Evolutionary conservation across 2,113 vertebrate species (phyloP).

Genomic region (Nycticryphes semicollaris): DNA sequence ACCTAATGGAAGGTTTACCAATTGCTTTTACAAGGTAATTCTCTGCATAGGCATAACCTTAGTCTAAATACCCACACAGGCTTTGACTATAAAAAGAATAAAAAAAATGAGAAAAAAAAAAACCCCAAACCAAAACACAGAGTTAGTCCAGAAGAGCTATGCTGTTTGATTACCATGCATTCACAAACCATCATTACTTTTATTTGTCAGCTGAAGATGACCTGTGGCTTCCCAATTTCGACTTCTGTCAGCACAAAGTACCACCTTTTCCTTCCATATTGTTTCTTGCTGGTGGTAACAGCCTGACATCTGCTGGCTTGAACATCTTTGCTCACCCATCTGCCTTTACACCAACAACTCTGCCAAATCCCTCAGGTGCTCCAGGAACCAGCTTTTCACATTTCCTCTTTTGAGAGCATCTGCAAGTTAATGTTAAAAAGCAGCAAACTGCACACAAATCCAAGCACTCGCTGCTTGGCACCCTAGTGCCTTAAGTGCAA

Average conservation of each 20-base stretch:
- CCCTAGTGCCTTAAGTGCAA: rapidly evolving
- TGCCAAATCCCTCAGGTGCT: neutral
- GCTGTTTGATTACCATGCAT: neutral
- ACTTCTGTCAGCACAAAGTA: neutral
- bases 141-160: neutral
- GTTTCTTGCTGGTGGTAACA: neutral
- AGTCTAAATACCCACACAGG: neutral
- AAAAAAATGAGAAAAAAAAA: too few relatives aligned
- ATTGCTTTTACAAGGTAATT: neutral
- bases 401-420: neutral
- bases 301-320: constrained; percentile 63
- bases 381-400: neutral
- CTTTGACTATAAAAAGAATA: neutral
- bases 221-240: neutral
- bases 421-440: neutral
- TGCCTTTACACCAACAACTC: neutral
- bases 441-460: neutral
- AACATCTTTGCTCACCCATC: neutral
- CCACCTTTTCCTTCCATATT: neutral
- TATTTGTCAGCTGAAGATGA: neutral
- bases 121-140: neutral
- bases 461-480: neutral
- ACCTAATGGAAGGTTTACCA: neutral
- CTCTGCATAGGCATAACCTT: neutral
- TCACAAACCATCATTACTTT: neutral